These are phyloP conservation scores for Philopedon plagiatum DNA, from an alignment of 2,888 invertebrate species.

Conservation along the genomic window DNA sequence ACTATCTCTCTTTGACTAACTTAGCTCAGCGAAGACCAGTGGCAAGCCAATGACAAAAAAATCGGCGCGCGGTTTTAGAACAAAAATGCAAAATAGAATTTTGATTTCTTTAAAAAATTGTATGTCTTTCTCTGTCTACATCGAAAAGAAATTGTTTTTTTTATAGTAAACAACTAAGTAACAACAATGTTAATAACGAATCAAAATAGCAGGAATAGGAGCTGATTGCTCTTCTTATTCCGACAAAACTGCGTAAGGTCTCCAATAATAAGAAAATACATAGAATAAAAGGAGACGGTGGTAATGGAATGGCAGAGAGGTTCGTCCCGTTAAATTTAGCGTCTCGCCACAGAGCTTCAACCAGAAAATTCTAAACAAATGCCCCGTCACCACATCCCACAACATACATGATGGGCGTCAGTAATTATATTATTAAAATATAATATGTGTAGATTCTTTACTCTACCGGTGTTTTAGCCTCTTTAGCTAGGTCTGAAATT, in stretches of 20 bases:
- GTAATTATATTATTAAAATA: conserved; percentile 17
- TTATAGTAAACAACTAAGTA: no score
- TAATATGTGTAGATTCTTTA: neutral
- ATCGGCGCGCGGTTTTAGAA: no score
- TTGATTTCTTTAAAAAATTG: no score
- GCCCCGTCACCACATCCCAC: conserved; percentile 21
- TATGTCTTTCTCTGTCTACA: no score
- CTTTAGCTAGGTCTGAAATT: neutral
- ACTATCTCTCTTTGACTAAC: no score
- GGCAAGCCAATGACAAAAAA: no score
- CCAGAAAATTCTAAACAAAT: conserved; percentile 44
- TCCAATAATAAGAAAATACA: conserved; percentile 20
- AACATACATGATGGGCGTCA: conserved; percentile 2
- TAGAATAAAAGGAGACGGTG: conserved; percentile 30
- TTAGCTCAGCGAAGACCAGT: no score
- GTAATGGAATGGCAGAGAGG: conserved; percentile 34
- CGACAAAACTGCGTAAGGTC: conserved; percentile 3
- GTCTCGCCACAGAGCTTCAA: conserved; percentile 29
- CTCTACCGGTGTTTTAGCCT: neutral
- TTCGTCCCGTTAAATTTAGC: conserved; percentile 33
- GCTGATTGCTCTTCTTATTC: no score
- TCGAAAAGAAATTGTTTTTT: no score
- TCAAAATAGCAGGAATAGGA: no score
- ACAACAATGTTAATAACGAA: no score
- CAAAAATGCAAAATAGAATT: no score